Evolutionary conservation across 2,113 vertebrate genomes (phyloP), one percentile per base, ranked within the genome.

Genomic region (Chloebia gouldiae): DNA sequence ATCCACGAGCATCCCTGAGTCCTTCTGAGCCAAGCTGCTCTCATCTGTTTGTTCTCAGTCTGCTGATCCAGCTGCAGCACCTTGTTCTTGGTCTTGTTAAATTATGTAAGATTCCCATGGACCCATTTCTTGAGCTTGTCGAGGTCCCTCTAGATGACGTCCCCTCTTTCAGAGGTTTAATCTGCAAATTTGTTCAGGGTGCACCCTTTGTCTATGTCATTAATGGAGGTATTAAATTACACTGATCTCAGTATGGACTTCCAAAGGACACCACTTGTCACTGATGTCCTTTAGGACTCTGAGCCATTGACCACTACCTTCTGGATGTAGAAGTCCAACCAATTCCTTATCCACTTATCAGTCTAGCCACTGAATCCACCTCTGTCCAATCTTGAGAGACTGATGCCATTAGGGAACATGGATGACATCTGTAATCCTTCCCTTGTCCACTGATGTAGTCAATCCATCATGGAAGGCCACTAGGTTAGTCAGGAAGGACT

Each of bases 331-430:
- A 10, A 30, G 15, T 75, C 51, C 60, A 49, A 7, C 42, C 60
- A 65, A 24, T 40, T 75, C 35, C 35, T 75, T 49, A n/a, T 40
- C 42, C 10, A 15, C 15, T 23, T 24, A n/a, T 15, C 19, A 56
- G 28, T 73, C 14, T 40, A 33, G 11, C 18, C 18, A 19, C 40
- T 56, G 23, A 73, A 64, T 56, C 19, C 5, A n/a, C 11, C 16
- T 33, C 28, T 19, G 9, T 56, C 19, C 11, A n/a, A 2, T 47
- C 64, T 24, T 7, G 23, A 30, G n/a, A 7, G 18, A 23, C 15
- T 3, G 9, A 0, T n/a, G n/a, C 64, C 47, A 6, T 56, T 30
- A n/a, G 40, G 11, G 40, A 31, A 12, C 3, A 6, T 9, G 30
- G 30, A 20, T 40, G 30, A 42, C 7, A 9, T 25, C 30, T 56